Evolutionary conservation across 2,888 invertebrate species (phyloP), one percentile per base, ranked within the genome.

Genomic region (Cephus sareptanus): DNA sequence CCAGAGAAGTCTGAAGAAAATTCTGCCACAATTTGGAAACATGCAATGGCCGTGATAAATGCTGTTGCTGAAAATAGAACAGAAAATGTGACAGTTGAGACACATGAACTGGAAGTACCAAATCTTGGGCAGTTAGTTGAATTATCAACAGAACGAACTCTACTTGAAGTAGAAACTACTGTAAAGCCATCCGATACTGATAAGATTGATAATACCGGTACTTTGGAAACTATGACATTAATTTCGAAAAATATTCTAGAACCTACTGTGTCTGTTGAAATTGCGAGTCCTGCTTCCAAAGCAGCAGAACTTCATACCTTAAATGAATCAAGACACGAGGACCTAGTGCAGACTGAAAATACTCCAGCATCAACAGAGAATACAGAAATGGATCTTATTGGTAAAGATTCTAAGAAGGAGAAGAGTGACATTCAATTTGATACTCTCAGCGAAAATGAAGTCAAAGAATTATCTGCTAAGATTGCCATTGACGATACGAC

Each of bases 1-100:
- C 81, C 78, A 37, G 74, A 76, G n/a, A 82, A 76, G 31, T 33
- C 12, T 76, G 11, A 76, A 78, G 30, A n/a, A 70, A 1, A 81
- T 70, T 74, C 80, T 31, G n/a, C 4, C 11, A 77, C 79, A 33
- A 37, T 84, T 6, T 80, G 80, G 78, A 81, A 85, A 75, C 88
- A 90, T 74, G 78, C 87, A 0, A 82, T 80, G 0, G 87, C 85
- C 33, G 82, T 87, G 1, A 90, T 89, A 74, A 85, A 90, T 68
- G 89, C 87, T 0, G 89, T 89, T 0, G 86, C 87, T 0, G 83
- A 86, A 34, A 81, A 82, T 81, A 80, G 78, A 12, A 73, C 34
- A 6, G 73, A 78, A 13, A 68, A 73, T 71, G 4, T 33, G 3
- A 15, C 23, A 23, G 56, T 23, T 56, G 23, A 56, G 9, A 56